Evolutionary conservation across 2,797 vertebrate genomes (phyloP), one percentile per base, ranked within the genome.

Genomic region (Pseudochaenichthys georgianus): DNA sequence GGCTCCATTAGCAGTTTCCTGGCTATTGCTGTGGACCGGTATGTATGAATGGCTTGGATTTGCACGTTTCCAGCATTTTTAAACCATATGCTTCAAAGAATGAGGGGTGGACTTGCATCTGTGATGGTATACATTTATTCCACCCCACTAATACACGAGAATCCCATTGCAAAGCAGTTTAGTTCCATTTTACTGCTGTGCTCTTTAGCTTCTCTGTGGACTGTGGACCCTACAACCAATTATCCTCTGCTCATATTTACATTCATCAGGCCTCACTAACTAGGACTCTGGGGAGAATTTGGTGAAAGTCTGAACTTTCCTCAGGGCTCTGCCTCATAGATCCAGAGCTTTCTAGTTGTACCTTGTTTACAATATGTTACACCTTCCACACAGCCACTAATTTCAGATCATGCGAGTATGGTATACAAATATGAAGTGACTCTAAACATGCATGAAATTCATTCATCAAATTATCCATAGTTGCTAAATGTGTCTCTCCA

Each of bases 1-100:
- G 98, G 98, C 12, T 98, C 98, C 0, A 96, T 99, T 83, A 97
- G 95, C 90, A 99, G 97, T 83, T 94, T 99, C 86, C 88, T 96
- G 17, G 96, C 96, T 38, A 99, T 99, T 3, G 97, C 98, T 0
- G 94, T 94, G 28, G 98, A 99, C 64, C 95, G 98, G 93, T 94
- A 88, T 45, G 92, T 92, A 66, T 70, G 9, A 3, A 68, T 0
- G 4, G 12, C 7, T 55, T 50, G 5, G 21, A 58, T 54, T 47
- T 58, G 17, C 12, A 71, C 0, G 1, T 38, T 48, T 4, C 21
- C 2, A 46, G 1, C 21, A 1, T 15, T 65, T 53, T 23, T 13
- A 60, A 41, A 46, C 9, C 0, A 15, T 17, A 42, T 21, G 28
- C 63, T 55, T 43, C 38, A 48, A 31, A 54, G 15, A 13, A 5